Conservation (phyloP, 2,797 vertebrate genomes). For the Crocodylus rhombifer region DNA sequence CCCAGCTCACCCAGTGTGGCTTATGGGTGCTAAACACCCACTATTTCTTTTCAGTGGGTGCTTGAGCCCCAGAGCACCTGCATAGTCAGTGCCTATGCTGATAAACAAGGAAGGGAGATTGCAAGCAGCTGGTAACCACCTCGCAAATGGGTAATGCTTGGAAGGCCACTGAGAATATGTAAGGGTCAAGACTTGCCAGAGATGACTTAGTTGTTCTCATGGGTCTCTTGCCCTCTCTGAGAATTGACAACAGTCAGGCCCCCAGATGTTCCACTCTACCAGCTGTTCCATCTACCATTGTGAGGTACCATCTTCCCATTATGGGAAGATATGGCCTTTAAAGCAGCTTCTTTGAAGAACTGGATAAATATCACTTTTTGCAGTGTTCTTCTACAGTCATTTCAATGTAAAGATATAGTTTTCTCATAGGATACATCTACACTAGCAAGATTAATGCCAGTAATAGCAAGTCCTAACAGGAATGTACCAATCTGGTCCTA, state of each 20-base stretch:
- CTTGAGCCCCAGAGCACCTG: too few relatives aligned
- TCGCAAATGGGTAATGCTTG: not conserved
- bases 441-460: not conserved
- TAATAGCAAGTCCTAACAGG: not conserved
- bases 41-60: too few relatives aligned
- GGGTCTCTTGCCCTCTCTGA: not conserved
- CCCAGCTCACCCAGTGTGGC: too few relatives aligned
- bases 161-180: not conserved
- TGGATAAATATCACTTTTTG: not conserved
- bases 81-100: too few relatives aligned
- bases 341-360: not conserved
- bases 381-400: slow-evolving; percentile 15
- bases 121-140: not conserved
- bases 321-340: not conserved
- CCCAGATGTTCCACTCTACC: slow-evolving; percentile 31
- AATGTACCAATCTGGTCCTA: not conserved
- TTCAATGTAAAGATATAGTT: not conserved
- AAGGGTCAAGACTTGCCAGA: slow-evolving; percentile 2
- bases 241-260: not conserved
- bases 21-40: too few relatives aligned
- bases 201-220: not conserved
- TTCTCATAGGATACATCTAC: not conserved
- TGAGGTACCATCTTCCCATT: slow-evolving; percentile 20
- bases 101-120: not conserved
- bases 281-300: slow-evolving; percentile 34